phyloP scores from a whole-genome alignment of 2,888 invertebrate genomes.

The Andrena praecox region DNA sequence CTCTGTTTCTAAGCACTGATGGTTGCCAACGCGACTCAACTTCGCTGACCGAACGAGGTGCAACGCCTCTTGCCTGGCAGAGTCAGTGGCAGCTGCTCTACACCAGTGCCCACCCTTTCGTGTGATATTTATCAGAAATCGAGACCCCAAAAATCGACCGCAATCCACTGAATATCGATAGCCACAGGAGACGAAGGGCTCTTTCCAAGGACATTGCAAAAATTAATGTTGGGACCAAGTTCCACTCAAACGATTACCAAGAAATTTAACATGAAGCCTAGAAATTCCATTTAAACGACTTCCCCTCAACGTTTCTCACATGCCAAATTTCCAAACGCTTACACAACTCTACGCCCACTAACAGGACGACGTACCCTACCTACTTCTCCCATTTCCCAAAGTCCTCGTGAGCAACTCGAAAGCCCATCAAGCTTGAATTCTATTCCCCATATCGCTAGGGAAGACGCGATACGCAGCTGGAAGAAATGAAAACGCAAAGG shows the following conservation, averaged over 20 bases:
- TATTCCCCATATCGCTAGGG: background rate
- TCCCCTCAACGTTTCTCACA: no score
- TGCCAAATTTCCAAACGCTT: no score
- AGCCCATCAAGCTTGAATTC: background rate
- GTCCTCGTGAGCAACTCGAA: background rate
- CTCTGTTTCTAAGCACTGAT: background rate
- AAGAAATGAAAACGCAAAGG: conserved; percentile 30
- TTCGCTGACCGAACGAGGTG: conserved; percentile 24
- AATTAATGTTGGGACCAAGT: no score
- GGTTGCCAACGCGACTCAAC: conserved; percentile 21
- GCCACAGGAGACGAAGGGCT: background rate
- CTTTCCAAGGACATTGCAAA: no score
- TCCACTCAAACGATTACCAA: no score
- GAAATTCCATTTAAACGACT: no score
- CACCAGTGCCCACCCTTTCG: background rate
- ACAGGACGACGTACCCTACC: background rate
- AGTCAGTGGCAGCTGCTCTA: background rate
- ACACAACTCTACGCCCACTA: no score
- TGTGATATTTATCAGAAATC: background rate
- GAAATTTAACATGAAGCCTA: no score
- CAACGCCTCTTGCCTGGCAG: background rate
- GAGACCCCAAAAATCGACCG: background rate
- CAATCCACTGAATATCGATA: background rate
- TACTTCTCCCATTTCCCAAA: background rate
- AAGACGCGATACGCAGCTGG: background rate